A percentile compares a stretch with the other conserved stretches of the same genome.
phyloP scores from a whole-genome alignment of 2,113 vertebrate species.

The Bungarus multicinctus region DNA sequence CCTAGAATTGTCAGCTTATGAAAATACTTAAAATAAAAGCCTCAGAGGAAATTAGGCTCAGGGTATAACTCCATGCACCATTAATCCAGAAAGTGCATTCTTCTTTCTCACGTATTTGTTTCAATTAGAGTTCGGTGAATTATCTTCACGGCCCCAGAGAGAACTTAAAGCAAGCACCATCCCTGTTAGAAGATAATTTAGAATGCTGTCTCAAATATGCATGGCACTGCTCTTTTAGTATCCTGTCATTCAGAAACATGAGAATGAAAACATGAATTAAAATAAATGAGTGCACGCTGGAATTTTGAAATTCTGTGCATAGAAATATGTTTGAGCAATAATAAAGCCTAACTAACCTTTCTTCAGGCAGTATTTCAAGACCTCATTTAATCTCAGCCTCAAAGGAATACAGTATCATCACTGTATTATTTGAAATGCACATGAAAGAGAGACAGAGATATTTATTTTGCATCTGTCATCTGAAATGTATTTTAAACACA shows the following conservation, averaged over 20 bases:
- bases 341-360: constrained; percentile 47
- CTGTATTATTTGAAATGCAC: constrained; percentile 62
- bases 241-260: constrained; percentile 46
- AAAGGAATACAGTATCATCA: constrained; percentile 44
- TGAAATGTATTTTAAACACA: constrained; percentile 43
- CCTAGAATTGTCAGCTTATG: constrained; percentile 27
- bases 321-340: constrained; percentile 50
- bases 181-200: constrained; percentile 42
- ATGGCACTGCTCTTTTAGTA: constrained; percentile 43
- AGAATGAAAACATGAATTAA: constrained; percentile 50
- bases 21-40: background rate
- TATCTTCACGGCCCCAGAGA: constrained; percentile 33
- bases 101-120: constrained; percentile 47
- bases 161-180: constrained; percentile 26
- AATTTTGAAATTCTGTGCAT: constrained; percentile 44
- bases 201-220: constrained; percentile 32
- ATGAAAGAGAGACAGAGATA: constrained; percentile 21
- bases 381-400: constrained; percentile 46
- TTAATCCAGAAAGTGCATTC: background rate
- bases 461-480: constrained; percentile 42
- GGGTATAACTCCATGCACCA: background rate
- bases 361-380: constrained; percentile 50
- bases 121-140: constrained; percentile 47
- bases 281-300: constrained; percentile 37
- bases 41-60: constrained; percentile 35